Conservation (phyloP, 2,113 vertebrate species). For the Corapipo altera region DNA sequence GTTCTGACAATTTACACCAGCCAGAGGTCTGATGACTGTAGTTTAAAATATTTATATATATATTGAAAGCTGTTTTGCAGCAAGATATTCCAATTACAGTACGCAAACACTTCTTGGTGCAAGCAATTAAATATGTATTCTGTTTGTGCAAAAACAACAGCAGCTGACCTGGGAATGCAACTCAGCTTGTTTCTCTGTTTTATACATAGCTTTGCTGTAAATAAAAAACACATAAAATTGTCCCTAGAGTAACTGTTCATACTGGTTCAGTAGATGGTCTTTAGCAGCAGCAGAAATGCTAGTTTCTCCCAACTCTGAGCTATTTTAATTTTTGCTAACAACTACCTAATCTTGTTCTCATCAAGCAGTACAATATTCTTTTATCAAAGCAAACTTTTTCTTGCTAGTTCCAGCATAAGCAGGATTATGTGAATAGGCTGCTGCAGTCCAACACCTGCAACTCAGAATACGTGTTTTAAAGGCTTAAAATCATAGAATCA, state of each 20-base stretch:
- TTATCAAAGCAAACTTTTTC: not conserved
- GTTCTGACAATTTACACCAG: slow-evolving; percentile 33
- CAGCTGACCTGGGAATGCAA: slow-evolving; percentile 3
- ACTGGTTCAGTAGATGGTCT: not conserved
- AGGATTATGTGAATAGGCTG: not conserved
- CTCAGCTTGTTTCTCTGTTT: not conserved
- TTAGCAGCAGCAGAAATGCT: not conserved
- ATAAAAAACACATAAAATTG: not conserved
- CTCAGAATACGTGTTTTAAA: not conserved
- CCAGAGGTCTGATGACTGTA: not conserved
- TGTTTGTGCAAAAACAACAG: slow-evolving; percentile 1
- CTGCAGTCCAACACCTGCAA: not conserved
- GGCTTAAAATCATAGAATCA: not conserved
- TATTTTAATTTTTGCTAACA: not conserved
- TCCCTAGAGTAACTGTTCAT: not conserved
- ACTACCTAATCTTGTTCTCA: not conserved
- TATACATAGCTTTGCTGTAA: slow-evolving; percentile 3
- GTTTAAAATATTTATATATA: slow-evolving; percentile 51
- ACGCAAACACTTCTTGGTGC: not conserved
- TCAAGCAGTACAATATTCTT: not conserved
- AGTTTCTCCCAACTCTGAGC: not conserved
- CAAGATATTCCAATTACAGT: slow-evolving; percentile 21
- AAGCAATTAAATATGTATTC: slow-evolving; percentile 27
- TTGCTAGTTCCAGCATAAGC: not conserved
- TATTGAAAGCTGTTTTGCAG: slow-evolving; percentile 35